Conservation (phyloP, 1,140 invertebrate species). For the Temnothorax longispinosus region DNA sequence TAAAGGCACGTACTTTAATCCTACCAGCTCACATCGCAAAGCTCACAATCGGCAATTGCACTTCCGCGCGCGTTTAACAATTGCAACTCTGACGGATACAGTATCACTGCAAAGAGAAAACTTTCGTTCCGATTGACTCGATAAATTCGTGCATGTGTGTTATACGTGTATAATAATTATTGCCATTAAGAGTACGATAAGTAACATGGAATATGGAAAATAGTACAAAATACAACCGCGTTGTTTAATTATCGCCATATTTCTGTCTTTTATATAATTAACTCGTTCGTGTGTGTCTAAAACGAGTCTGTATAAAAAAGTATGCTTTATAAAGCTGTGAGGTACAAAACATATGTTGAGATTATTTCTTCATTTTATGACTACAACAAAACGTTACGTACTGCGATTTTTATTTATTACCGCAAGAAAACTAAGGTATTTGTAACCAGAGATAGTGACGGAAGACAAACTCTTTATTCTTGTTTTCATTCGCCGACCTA, state of each 20-base stretch:
- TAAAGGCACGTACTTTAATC: not conserved
- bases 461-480: conserved; percentile 45
- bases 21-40: not conserved
- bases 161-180: not conserved
- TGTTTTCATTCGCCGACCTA: conserved; percentile 41
- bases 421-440: not conserved
- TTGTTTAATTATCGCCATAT: not conserved
- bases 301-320: not conserved
- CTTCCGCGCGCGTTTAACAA: conserved; percentile 1
- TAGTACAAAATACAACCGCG: not conserved
- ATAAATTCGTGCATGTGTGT: not conserved
- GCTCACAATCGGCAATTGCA: conserved; percentile 1
- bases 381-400: conserved; percentile 12
- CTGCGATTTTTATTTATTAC: conserved; percentile 15
- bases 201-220: not conserved
- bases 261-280: conserved; percentile 7
- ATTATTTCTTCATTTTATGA: conserved; percentile 19
- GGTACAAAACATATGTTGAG: too few relatives aligned
- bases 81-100: not conserved
- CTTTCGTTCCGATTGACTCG: not conserved
- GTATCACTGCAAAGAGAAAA: not conserved
- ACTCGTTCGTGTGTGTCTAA: not conserved
- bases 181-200: not conserved
- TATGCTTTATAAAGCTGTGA: not conserved
- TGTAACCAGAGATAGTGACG: conserved; percentile 1